phyloP scores from a whole-genome alignment of 2,113 vertebrate genomes.

The Tragelaphus imberbis region DNA sequence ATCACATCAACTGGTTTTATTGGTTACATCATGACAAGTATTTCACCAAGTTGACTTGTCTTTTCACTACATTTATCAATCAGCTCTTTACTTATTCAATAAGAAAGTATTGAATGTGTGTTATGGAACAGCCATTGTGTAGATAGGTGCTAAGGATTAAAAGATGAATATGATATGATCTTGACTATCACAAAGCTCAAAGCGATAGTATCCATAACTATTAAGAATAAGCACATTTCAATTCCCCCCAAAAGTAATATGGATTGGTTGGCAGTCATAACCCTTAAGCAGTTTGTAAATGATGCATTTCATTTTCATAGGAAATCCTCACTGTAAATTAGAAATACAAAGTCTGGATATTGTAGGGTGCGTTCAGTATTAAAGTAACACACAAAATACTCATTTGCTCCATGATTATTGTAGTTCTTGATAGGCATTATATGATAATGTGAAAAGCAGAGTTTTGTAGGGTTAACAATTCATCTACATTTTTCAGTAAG shows the following conservation, averaged over 20 bases:
- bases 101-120: background rate
- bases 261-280: background rate
- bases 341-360: background rate
- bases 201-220: background rate
- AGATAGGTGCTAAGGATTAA: background rate
- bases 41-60: background rate
- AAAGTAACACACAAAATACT: background rate
- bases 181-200: background rate
- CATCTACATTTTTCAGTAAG: background rate
- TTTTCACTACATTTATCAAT: constrained; percentile 9
- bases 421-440: background rate
- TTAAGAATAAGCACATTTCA: background rate
- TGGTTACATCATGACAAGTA: background rate
- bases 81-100: background rate
- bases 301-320: constrained; percentile 25
- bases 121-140: background rate
- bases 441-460: constrained; percentile 8
- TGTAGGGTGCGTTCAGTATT: background rate
- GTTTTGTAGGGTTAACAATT: background rate
- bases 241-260: background rate
- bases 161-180: background rate
- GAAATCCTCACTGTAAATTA: constrained; percentile 12
- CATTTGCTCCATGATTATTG: background rate
- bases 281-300: background rate
- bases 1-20: background rate